Conservation (phyloP, 2,888 invertebrate species). For the Eilema griseolum region DNA sequence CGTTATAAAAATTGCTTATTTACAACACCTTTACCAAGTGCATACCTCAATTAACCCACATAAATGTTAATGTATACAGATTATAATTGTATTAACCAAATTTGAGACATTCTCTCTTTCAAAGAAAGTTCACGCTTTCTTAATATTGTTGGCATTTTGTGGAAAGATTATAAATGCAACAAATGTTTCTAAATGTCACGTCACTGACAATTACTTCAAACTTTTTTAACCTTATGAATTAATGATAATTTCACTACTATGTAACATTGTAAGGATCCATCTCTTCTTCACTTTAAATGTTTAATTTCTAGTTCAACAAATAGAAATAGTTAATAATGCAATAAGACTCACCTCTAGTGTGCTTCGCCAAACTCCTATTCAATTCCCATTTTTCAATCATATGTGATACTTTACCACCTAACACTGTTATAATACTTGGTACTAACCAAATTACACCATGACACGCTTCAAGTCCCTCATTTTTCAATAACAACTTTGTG, state of each 20-base stretch:
- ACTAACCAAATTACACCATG: slow-evolving; percentile 92
- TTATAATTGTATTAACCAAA: not conserved
- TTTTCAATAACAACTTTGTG: slow-evolving; percentile 89
- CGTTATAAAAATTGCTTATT: no score
- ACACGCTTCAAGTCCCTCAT: slow-evolving; percentile 85
- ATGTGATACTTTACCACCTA: slow-evolving; percentile 94
- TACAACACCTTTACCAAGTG: not conserved
- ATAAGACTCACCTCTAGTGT: slow-evolving; percentile 82
- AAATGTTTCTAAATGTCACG: not conserved
- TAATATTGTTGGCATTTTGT: not conserved
- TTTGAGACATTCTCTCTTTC: not conserved
- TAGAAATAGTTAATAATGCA: not conserved
- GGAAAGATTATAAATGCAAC: not conserved
- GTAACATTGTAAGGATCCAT: not conserved
- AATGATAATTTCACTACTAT: not conserved
- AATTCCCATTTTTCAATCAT: slow-evolving; percentile 96
- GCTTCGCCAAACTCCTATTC: slow-evolving; percentile 88
- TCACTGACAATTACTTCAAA: not conserved
- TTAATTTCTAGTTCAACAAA: not conserved
- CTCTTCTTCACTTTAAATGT: not conserved
- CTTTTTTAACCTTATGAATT: no score
- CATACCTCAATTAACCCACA: not conserved
- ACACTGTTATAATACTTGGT: slow-evolving; percentile 89
- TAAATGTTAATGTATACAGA: not conserved
- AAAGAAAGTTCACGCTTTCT: slow-evolving; percentile 2